phyloP scores from a whole-genome alignment of 2,797 vertebrate species.

The Bovichtus variegatus region DNA sequence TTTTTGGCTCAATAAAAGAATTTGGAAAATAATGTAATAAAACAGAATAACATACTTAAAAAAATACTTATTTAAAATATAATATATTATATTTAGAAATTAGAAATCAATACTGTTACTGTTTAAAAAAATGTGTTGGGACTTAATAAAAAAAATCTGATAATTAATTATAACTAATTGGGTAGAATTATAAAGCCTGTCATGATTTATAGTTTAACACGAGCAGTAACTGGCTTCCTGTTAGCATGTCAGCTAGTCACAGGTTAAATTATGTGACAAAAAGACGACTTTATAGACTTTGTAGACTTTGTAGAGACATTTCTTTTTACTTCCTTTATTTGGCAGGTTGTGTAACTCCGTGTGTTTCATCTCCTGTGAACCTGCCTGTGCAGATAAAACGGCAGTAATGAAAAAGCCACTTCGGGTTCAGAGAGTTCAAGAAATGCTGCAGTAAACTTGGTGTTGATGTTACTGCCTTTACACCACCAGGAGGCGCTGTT shows the following conservation, averaged over 20 bases:
- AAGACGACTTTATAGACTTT: no score
- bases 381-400: not conserved
- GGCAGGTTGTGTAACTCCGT: not conserved
- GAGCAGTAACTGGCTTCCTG: not conserved
- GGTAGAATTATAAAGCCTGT: not conserved
- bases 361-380: not conserved
- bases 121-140: no score
- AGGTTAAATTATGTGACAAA: not conserved
- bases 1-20: no score
- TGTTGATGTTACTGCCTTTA: not conserved
- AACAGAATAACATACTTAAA: no score
- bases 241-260: no score
- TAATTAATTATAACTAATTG: not conserved
- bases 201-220: no score
- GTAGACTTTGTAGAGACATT: no score
- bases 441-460: not conserved
- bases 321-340: no score
- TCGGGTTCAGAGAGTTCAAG: conserved; percentile 2
- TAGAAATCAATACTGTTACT: no score
- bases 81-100: no score
- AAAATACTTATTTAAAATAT: no score
- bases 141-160: not conserved
- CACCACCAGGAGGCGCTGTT: conserved; percentile 57
- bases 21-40: no score
- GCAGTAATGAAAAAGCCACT: not conserved